phyloP scores from a whole-genome alignment of 1,140 invertebrate species.

The Sminthurinus signatus region DNA sequence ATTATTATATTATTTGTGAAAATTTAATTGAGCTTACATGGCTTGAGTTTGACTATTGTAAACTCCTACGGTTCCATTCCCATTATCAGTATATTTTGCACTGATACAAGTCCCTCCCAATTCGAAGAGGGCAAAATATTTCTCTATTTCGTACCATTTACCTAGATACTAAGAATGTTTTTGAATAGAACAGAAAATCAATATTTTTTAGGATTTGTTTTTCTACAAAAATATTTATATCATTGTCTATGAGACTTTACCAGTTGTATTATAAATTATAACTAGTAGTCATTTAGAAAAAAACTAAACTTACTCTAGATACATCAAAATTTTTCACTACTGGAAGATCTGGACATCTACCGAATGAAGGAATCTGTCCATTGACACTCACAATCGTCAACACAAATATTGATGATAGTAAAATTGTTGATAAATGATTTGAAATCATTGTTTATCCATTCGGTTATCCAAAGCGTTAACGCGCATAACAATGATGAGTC shows the following conservation, averaged over 20 bases:
- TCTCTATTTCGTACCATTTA: conserved; percentile 40
- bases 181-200: no score
- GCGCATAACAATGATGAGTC: no score
- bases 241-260: no score
- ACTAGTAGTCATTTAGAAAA: not conserved
- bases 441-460: no score
- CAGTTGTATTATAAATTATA: no score
- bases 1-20: no score
- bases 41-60: conserved; percentile 16
- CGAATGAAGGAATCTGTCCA: conserved; percentile 19
- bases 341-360: conserved; percentile 17
- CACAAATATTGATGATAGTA: not conserved
- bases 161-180: conserved; percentile 40
- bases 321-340: conserved; percentile 18
- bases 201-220: no score
- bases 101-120: conserved; percentile 25
- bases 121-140: conserved; percentile 35
- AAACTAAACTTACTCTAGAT: conserved; percentile 9
- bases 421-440: no score
- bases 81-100: conserved; percentile 22
- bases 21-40: conserved; percentile 5
- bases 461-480: no score
- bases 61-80: conserved; percentile 26
- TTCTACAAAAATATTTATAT: no score
- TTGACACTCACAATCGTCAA: not conserved